Evolutionary conservation across 2,797 vertebrate species (phyloP), one percentile per base, ranked within the genome.

Genomic region (Ptychadena robeensis): DNA sequence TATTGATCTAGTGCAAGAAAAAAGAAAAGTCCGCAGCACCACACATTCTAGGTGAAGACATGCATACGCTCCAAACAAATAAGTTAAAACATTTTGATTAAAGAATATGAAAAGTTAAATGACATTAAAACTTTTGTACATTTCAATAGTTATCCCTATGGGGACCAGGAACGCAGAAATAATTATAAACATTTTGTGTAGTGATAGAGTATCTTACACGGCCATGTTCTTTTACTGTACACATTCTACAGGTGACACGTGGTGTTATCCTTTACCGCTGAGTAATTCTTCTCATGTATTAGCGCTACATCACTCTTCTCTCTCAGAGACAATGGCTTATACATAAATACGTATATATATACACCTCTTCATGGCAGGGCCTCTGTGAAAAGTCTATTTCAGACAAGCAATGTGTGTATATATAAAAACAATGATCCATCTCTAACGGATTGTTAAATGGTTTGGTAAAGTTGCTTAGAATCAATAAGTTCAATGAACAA

Each of bases 401-500:
- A 73, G 22, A 10, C 9, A 30, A 66, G 61, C 37, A 66, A 28
- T 65, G 31, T 38, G 12, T 75, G 18, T 75, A 30, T 3, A 30
- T 53, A 69, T 30, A 48, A 14, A 61, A 63, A 64, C 1, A 61
- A 64, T n/a, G n/a, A n/a, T n/a, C n/a, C n/a, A n/a, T 35, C 14
- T 30, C 7, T n/a, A 65, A 27, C 34, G 65, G n/a, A 40, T 28
- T 40, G 30, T 64, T 40, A 7, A 65, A 22, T 15, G 5, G 22
- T 64, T 22, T 76, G 6, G 25, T 66, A 76, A 4, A 65, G 66
- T 28, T 30, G 34, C n/a, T 2, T 5, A 53, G 5, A 44, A 14
- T 28, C 31, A 65, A 65, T 65, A 66, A 66, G 6, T 65, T 76
- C 8, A 76, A 38, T 32, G 4, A 44, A 31, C 31, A 65, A 64